Conservation (phyloP, 2,797 vertebrate species). For the Amphiprion clarkii region DNA sequence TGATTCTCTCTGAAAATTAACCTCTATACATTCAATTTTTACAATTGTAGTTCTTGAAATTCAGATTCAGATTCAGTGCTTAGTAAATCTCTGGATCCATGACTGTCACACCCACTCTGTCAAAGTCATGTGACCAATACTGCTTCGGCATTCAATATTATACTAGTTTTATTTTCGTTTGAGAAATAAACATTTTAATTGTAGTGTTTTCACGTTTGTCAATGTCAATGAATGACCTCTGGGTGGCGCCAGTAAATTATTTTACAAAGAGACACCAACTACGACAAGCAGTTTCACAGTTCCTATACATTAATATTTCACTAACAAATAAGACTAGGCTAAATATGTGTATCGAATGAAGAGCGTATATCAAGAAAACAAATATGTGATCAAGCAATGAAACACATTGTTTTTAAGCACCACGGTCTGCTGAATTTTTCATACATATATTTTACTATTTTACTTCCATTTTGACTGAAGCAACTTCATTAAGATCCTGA, state of each 20-base stretch:
- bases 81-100: not conserved
- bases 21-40: too few species aligned
- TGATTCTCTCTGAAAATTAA: too few species aligned
- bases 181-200: not conserved
- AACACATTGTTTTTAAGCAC: accelerated
- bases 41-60: too few species aligned
- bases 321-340: not conserved
- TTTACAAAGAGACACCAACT: not conserved
- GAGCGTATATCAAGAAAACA: not conserved
- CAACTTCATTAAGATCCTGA: too few species aligned
- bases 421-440: not conserved
- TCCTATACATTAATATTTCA: not conserved
- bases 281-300: not conserved
- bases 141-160: not conserved
- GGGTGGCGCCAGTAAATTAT: constrained; percentile 49
- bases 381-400: not conserved
- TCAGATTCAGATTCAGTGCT: too few species aligned
- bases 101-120: not conserved
- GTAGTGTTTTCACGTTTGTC: not conserved
- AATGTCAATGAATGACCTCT: constrained; percentile 26
- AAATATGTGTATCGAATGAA: not conserved
- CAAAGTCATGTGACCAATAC: not conserved
- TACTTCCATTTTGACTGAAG: not conserved
- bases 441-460: not conserved
- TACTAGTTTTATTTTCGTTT: too few species aligned